phyloP scores from a whole-genome alignment of 2,113 vertebrate genomes.

The Sminthopsis crassicaudata region DNA sequence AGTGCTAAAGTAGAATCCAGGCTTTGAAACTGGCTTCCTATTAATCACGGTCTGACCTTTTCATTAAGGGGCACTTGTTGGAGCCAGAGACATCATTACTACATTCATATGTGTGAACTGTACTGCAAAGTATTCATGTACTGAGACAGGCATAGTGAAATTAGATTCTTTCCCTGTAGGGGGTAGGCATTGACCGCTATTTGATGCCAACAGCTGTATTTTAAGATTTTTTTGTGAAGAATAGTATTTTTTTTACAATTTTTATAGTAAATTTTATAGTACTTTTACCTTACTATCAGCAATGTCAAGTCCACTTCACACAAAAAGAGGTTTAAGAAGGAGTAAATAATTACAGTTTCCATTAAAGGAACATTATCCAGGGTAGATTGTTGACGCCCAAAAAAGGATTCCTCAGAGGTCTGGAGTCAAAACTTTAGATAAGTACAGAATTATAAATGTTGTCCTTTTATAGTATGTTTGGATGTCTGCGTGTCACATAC shows the following conservation, averaged over 20 bases:
- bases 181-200: conserved; percentile 82
- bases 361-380: conserved; percentile 71
- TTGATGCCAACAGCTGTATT: conserved; percentile 77
- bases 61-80: conserved; percentile 72
- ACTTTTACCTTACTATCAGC: conserved; percentile 60
- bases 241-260: background rate
- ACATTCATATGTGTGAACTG: conserved; percentile 49
- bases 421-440: conserved; percentile 73
- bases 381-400: conserved; percentile 70
- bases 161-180: conserved; percentile 87
- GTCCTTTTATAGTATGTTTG: conserved; percentile 63
- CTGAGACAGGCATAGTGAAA: conserved; percentile 78
- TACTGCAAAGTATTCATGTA: conserved; percentile 57
- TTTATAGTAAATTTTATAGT: conserved; percentile 60
- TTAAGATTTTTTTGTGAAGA: conserved; percentile 74
- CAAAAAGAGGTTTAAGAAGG: conserved; percentile 72
- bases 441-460: conserved; percentile 70
- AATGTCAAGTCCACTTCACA: conserved; percentile 67
- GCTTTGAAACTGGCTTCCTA: conserved; percentile 75
- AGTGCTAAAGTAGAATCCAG: conserved; percentile 60
- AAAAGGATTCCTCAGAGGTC: conserved; percentile 70
- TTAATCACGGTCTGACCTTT: conserved; percentile 80
- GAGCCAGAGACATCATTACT: conserved; percentile 70
- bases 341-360: conserved; percentile 78
- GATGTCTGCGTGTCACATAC: background rate